These are phyloP conservation scores for Cichladusa arquata DNA, from an alignment of 2,113 vertebrate genomes.

Conservation along the genomic window DNA sequence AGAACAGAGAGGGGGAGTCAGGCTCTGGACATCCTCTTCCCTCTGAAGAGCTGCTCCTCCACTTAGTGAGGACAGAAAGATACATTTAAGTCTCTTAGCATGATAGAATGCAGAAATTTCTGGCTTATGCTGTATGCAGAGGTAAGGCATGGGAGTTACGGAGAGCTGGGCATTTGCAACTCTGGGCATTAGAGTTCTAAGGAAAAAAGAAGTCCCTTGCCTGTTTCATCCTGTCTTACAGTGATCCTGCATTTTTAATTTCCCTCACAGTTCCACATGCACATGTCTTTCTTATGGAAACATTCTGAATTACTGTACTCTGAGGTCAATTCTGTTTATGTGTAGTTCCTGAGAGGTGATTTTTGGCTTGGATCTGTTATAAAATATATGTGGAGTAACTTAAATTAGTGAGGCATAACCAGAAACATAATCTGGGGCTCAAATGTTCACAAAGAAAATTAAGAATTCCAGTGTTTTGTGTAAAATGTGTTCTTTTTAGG, in stretches of 20 bases:
- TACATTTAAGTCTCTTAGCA: accelerated
- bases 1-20: background rate
- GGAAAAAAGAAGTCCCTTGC: background rate
- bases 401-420: background rate
- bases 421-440: background rate
- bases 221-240: background rate
- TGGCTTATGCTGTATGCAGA: background rate
- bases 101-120: background rate
- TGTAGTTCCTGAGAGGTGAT: background rate
- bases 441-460: background rate
- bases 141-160: background rate
- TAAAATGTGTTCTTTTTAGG: background rate
- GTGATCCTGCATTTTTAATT: background rate
- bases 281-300: background rate
- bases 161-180: background rate
- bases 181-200: background rate
- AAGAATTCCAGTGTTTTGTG: background rate
- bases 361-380: background rate
- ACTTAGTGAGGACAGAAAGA: background rate
- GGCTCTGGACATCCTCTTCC: background rate
- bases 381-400: background rate
- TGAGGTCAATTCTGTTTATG: background rate
- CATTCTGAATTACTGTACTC: background rate
- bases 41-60: background rate
- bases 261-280: background rate